Percentiles rank a stretch among this genome's conserved stretches.
Evolutionary conservation across 2,888 invertebrate genomes (phyloP).

Genomic region (Linyphia triangularis): DNA sequence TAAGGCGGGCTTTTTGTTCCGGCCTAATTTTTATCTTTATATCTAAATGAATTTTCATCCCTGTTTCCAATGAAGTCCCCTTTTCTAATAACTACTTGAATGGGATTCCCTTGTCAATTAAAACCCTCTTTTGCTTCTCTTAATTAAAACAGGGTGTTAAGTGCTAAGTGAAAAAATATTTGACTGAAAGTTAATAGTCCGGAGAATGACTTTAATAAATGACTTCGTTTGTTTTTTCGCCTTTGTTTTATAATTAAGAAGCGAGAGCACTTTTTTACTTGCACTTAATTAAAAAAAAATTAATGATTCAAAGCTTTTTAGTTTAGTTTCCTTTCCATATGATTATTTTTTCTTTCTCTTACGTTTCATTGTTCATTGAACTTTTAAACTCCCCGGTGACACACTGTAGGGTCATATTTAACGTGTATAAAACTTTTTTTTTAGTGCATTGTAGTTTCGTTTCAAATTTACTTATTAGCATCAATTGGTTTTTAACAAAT

Average conservation of each 20-base stretch:
- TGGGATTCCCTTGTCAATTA: slow-evolving; percentile 48
- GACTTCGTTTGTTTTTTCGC: slow-evolving; percentile 10
- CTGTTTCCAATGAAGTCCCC: not conserved
- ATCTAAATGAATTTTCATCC: slow-evolving; percentile 62
- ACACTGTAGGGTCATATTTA: too few relatives aligned
- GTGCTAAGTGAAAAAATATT: slow-evolving; percentile 13
- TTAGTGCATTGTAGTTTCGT: too few relatives aligned
- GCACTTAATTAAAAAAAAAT: slow-evolving; percentile 3
- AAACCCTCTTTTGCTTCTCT: slow-evolving; percentile 37
- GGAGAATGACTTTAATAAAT: slow-evolving; percentile 32
- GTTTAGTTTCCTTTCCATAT: too few relatives aligned
- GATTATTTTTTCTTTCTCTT: too few relatives aligned
- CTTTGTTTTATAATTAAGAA: slow-evolving; percentile 58
- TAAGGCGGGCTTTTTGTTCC: slow-evolving; percentile 18
- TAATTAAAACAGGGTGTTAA: slow-evolving; percentile 63
- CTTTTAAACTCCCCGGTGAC: too few relatives aligned
- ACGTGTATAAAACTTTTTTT: too few relatives aligned
- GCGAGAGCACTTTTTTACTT: slow-evolving; percentile 6
- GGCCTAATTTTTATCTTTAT: slow-evolving; percentile 25
- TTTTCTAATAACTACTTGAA: slow-evolving; percentile 34
- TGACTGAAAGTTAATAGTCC: slow-evolving; percentile 36
- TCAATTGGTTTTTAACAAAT: too few relatives aligned
- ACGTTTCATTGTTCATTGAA: too few relatives aligned
- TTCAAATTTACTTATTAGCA: too few relatives aligned
- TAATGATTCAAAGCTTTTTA: not conserved